These are phyloP conservation scores for Campopleginae sp. DNA, from an alignment of 2,888 invertebrate genomes.

Conservation along the genomic window DNA sequence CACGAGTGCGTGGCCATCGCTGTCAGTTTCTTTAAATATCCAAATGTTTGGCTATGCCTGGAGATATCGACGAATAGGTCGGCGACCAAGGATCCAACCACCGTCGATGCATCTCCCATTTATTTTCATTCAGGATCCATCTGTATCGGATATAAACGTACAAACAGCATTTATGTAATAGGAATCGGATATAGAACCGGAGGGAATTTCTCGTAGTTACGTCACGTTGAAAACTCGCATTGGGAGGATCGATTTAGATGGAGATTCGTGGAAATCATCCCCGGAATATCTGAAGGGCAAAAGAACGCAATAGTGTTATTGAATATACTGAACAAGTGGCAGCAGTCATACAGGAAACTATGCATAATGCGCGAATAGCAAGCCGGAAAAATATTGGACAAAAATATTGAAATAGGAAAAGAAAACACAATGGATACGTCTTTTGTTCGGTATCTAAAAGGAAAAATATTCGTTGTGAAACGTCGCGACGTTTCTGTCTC, in stretches of 20 bases:
- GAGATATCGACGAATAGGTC: not conserved
- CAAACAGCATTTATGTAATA: constrained; percentile 7
- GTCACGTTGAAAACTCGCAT: constrained; percentile 28
- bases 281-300: not conserved
- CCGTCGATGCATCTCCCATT: constrained; percentile 29
- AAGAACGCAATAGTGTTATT: not conserved
- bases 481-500: not conserved
- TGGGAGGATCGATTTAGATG: constrained; percentile 10
- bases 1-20: too few relatives aligned
- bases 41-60: not conserved
- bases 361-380: not conserved
- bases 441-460: constrained; percentile 3
- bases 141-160: not conserved
- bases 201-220: constrained; percentile 25
- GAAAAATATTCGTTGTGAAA: constrained; percentile 23
- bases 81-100: not conserved
- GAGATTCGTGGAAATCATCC: constrained; percentile 9
- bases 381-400: not conserved
- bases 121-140: constrained; percentile 3
- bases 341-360: not conserved
- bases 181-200: not conserved
- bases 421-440: not conserved
- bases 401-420: not conserved
- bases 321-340: not conserved
- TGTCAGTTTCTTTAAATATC: not conserved